Evolutionary conservation across 1,140 invertebrate genomes (phyloP).

Genomic region (Vanessa tameamea): DNA sequence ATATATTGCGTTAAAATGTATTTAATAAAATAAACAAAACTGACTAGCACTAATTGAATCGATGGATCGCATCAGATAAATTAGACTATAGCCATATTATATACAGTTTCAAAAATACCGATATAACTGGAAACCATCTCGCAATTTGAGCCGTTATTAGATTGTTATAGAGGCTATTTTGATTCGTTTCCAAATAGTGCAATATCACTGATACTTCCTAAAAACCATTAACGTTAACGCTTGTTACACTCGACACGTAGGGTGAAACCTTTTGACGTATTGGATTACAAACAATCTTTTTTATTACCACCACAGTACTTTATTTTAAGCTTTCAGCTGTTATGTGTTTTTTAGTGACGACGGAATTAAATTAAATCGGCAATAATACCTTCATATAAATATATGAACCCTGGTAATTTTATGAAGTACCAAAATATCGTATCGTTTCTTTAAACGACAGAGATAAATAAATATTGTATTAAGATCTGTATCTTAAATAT

Average conservation of each 20-base stretch:
- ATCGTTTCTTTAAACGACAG: background rate
- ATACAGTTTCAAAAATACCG: background rate
- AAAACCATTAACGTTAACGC: constrained; percentile 33
- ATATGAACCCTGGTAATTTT: background rate
- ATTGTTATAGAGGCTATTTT: constrained; percentile 20
- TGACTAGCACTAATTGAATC: background rate
- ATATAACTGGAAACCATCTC: background rate
- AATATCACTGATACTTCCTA: constrained; percentile 25
- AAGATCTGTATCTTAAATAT: too few species aligned
- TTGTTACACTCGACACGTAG: constrained; percentile 26
- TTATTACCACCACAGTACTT: constrained; percentile 32
- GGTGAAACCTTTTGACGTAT: constrained; percentile 34
- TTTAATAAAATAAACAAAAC: too few species aligned
- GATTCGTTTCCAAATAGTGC: constrained; percentile 21
- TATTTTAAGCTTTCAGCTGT: constrained; percentile 33
- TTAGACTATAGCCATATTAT: background rate
- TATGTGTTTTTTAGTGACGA: constrained; percentile 7
- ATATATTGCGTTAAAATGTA: too few species aligned
- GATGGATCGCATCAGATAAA: background rate
- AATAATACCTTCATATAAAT: background rate
- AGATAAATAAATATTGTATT: too few species aligned
- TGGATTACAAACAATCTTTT: constrained; percentile 33
- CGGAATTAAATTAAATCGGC: constrained; percentile 1
- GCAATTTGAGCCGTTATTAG: constrained; percentile 4
- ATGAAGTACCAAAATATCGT: background rate